Percentiles rank a stretch among this genome's conserved stretches.
These are phyloP conservation scores for Sander lucioperca DNA, from an alignment of 2,113 vertebrate species.

Conservation along the genomic window DNA sequence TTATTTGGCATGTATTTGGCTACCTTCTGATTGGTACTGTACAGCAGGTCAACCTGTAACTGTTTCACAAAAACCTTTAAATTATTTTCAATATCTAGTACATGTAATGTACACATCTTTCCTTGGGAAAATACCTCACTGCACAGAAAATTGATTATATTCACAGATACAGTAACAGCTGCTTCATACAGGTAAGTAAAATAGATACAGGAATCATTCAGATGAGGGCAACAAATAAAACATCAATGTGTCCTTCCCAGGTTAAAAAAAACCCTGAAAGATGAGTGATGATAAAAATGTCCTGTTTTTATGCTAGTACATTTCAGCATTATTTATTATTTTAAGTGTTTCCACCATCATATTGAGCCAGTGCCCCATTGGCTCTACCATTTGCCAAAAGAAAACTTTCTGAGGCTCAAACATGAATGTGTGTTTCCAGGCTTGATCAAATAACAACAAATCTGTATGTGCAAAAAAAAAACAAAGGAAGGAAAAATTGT, in stretches of 20 bases:
- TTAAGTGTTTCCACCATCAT: background rate
- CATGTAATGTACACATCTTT: background rate
- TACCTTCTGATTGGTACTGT: background rate
- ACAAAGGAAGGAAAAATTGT: background rate
- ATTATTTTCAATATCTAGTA: background rate
- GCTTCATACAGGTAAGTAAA: background rate
- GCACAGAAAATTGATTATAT: background rate
- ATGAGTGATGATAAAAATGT: background rate
- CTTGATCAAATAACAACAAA: constrained; percentile 11
- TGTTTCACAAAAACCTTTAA: background rate
- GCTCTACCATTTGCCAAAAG: constrained; percentile 6
- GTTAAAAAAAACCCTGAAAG: background rate
- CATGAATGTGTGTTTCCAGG: constrained; percentile 2
- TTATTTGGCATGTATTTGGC: background rate
- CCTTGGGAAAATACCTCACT: background rate
- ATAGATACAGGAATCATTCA: constrained; percentile 2
- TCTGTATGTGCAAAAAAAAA: background rate
- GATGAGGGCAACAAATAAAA: background rate
- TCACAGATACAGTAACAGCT: background rate
- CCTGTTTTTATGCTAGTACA: background rate
- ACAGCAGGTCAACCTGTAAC: background rate
- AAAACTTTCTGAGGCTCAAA: background rate
- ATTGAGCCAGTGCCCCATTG: background rate
- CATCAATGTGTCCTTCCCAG: background rate
- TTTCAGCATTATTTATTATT: background rate